Percentiles rank a stretch among this genome's conserved stretches.
phyloP scores from a whole-genome alignment of 2,113 vertebrate genomes.

The Vombatus ursinus region DNA sequence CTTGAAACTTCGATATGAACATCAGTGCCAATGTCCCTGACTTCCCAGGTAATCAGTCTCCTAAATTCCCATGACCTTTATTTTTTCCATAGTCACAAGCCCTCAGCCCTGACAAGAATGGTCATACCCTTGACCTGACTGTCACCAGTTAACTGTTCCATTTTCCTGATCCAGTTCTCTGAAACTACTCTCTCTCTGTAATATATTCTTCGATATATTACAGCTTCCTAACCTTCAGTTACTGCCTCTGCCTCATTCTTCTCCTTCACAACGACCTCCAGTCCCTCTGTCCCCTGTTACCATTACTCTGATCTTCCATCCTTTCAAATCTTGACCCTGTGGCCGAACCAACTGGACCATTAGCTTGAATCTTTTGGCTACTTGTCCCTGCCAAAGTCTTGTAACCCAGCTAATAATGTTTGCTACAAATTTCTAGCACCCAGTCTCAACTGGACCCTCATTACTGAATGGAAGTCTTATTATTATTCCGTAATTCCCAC shows the following conservation, averaged over 20 bases:
- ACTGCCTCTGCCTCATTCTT: neutral
- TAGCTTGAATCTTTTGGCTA: neutral
- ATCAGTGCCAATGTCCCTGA: neutral
- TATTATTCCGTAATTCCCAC: neutral
- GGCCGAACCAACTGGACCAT: neutral
- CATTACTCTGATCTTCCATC: neutral
- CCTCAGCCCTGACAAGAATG: no score
- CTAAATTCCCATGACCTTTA: neutral
- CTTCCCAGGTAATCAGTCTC: neutral
- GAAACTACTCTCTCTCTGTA: neutral
- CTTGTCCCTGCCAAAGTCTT: neutral
- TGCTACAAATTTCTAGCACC: neutral
- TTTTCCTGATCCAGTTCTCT: neutral
- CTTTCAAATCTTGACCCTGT: neutral
- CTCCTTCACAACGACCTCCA: neutral
- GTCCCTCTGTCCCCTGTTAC: no score
- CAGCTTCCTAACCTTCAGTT: neutral
- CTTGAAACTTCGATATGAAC: neutral
- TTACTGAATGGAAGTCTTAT: neutral
- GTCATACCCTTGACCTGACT: neutral
- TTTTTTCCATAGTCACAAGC: neutral
- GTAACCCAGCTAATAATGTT: neutral
- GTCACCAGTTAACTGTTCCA: neutral
- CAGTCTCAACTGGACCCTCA: neutral
- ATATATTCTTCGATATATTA: neutral